These are phyloP conservation scores for Cephus nigrinus DNA, from an alignment of 2,888 invertebrate genomes.

Conservation along the genomic window DNA sequence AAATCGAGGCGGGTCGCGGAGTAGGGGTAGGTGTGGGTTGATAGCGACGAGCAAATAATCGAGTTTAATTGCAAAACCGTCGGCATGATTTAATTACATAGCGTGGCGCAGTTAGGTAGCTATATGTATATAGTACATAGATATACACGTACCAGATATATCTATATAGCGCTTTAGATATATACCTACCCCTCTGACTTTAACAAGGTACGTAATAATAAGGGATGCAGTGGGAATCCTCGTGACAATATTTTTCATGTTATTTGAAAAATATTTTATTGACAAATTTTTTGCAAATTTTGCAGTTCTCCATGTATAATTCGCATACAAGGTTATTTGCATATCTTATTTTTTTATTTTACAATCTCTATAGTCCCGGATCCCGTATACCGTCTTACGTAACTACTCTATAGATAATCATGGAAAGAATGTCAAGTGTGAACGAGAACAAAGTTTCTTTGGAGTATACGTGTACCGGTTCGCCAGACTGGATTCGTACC, in stretches of 20 bases:
- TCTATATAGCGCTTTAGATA: slow-evolving; percentile 1
- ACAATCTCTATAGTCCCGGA: neutral
- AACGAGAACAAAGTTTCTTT: slow-evolving; percentile 4
- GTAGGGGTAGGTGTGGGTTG: slow-evolving; percentile 34
- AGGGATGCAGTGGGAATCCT: slow-evolving; percentile 36
- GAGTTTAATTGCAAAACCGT: slow-evolving; percentile 67
- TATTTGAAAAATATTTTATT: neutral
- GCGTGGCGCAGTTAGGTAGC: slow-evolving; percentile 34
- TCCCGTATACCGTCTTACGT: neutral
- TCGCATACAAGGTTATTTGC: neutral
- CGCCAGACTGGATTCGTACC: neutral
- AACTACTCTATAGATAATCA: neutral
- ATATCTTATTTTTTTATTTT: neutral
- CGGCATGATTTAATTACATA: slow-evolving; percentile 66
- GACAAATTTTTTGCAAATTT: neutral
- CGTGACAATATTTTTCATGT: neutral
- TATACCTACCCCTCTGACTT: slow-evolving; percentile 12
- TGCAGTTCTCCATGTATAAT: neutral
- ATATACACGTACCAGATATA: slow-evolving; percentile 14
- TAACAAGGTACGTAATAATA: slow-evolving; percentile 44
- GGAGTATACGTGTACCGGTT: neutral
- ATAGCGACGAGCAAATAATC: slow-evolving; percentile 65
- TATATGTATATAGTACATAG: slow-evolving; percentile 19
- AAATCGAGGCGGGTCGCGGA: slow-evolving; percentile 50
- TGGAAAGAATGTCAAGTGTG: neutral